Conservation (phyloP, 1,140 invertebrate genomes). For the Drosophila sucinea region DNA sequence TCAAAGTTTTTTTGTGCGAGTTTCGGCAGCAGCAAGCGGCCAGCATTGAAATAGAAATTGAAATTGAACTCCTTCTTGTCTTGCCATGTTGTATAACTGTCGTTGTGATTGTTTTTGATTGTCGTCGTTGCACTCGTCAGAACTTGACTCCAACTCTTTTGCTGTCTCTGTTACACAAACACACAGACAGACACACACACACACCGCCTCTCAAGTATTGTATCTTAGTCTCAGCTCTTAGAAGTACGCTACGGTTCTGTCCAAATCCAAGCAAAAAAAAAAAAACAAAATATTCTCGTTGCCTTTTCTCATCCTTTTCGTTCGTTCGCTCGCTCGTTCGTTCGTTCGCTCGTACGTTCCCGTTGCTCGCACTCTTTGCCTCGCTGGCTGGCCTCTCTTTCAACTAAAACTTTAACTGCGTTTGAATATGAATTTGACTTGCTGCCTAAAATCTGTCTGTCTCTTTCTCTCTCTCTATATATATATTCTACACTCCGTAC, state of each 20-base stretch:
- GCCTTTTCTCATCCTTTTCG: constrained; percentile 24
- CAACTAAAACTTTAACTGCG: constrained; percentile 46
- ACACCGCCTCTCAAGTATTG: background rate
- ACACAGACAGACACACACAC: constrained; percentile 26
- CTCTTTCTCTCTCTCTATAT: constrained; percentile 8
- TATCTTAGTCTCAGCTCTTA: constrained; percentile 21
- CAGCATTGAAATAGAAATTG: background rate
- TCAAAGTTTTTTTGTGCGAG: constrained; percentile 10
- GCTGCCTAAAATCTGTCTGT: constrained; percentile 54
- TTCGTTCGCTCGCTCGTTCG: constrained; percentile 34
- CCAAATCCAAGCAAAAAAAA: background rate
- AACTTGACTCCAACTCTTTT: constrained; percentile 24
- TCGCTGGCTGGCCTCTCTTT: constrained; percentile 37
- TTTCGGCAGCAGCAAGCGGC: constrained; percentile 13
- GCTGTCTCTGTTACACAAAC: constrained; percentile 28
- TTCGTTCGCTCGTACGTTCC: constrained; percentile 26
- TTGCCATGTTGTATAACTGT: constrained; percentile 70
- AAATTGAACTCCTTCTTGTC: constrained; percentile 35
- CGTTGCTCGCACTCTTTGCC: constrained; percentile 22
- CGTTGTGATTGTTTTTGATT: constrained; percentile 58
- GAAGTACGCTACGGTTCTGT: constrained; percentile 57
- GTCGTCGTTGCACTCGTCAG: constrained; percentile 51
- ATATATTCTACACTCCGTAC: constrained; percentile 26
- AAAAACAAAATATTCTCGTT: constrained; percentile 20
- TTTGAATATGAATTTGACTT: constrained; percentile 67